phyloP scores from a whole-genome alignment of 2,888 invertebrate genomes.

The Pycnomerus fuliginosus region DNA sequence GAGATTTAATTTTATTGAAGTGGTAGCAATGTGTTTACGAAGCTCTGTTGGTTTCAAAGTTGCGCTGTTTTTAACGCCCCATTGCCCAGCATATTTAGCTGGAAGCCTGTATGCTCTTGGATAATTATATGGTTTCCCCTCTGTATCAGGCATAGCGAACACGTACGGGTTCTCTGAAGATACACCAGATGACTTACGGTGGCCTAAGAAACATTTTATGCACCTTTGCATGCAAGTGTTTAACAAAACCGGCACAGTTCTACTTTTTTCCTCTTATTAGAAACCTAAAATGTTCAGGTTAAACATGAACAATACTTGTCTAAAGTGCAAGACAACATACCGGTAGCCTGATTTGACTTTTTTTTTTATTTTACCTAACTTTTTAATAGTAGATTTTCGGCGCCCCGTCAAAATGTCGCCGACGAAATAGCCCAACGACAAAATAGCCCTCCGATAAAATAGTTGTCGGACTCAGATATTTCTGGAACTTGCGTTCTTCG shows the following conservation, averaged over 20 bases:
- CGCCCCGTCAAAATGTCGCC: no score
- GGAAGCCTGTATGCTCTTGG: background rate
- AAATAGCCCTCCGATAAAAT: no score
- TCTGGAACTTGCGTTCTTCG: no score
- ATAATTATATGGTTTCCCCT: background rate
- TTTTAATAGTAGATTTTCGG: no score
- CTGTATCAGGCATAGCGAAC: background rate
- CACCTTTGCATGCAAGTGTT: background rate
- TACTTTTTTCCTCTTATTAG: background rate
- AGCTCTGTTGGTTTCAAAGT: background rate
- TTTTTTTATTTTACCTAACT: no score
- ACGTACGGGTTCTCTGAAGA: background rate
- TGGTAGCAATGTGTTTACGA: background rate
- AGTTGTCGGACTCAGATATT: no score
- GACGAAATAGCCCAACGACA: no score
- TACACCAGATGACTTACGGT: background rate
- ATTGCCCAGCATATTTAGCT: background rate
- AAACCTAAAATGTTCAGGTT: background rate
- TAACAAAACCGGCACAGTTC: background rate
- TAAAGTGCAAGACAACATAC: no score
- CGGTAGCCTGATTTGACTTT: no score
- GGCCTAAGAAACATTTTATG: background rate
- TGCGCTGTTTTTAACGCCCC: background rate
- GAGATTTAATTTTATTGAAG: background rate
- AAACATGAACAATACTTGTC: no score